phyloP scores from a whole-genome alignment of 2,888 invertebrate species.

The Gryllus longicercus region DNA sequence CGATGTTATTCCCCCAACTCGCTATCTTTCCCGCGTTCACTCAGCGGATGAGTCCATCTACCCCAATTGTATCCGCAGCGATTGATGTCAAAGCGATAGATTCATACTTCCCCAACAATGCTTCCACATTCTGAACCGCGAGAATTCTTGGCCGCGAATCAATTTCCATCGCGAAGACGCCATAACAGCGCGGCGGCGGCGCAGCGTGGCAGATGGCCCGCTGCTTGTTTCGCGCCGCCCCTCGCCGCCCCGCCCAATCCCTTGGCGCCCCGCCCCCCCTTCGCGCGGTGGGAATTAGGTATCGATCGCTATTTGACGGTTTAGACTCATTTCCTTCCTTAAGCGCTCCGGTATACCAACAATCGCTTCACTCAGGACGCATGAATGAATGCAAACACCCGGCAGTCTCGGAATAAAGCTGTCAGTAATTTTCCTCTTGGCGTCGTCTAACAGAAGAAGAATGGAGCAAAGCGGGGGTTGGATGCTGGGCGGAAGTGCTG shows the following conservation, averaged over 20 bases:
- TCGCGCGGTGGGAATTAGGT: background rate
- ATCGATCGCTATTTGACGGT: slow-evolving; percentile 8
- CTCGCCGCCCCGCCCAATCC: background rate
- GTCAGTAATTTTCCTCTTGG: slow-evolving; percentile 49
- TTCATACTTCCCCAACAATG: too few species aligned
- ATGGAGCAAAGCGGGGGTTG: slow-evolving; percentile 47
- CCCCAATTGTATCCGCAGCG: too few species aligned
- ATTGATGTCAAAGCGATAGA: too few species aligned
- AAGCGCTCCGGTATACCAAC: slow-evolving; percentile 5
- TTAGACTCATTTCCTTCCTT: slow-evolving; percentile 17
- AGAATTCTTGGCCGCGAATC: too few species aligned
- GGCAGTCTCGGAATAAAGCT: slow-evolving; percentile 40
- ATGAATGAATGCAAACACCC: slow-evolving; percentile 1
- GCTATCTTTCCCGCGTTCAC: too few species aligned
- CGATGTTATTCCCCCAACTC: too few species aligned
- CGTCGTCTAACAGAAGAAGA: slow-evolving; percentile 20
- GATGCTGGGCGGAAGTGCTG: slow-evolving; percentile 32
- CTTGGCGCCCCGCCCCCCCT: background rate
- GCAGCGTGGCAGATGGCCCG: background rate
- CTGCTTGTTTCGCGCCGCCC: background rate
- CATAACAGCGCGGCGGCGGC: background rate
- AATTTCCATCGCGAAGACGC: too few species aligned
- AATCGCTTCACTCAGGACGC: background rate
- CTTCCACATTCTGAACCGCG: too few species aligned
- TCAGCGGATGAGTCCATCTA: too few species aligned